Evolutionary conservation across 2,797 vertebrate species (phyloP).

Genomic region (Steatocranus sp.): DNA sequence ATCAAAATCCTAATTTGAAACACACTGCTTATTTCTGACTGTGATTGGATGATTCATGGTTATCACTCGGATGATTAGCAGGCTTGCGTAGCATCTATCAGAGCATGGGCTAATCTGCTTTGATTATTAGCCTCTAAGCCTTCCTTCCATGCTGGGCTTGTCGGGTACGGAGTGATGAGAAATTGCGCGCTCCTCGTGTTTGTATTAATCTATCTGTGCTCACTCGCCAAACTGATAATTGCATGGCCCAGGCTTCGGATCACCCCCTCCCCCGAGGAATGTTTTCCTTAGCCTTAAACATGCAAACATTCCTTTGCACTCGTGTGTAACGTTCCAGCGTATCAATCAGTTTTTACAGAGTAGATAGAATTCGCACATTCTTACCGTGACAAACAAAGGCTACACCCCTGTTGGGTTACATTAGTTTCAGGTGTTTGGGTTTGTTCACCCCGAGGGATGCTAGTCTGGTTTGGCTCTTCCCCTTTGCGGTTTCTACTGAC

Average conservation of each 20-base stretch:
- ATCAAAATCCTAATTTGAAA: conserved; percentile 53
- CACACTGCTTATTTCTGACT: conserved; percentile 46
- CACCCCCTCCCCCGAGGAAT: not conserved
- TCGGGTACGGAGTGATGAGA: conserved; percentile 50
- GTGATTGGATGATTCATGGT: conserved; percentile 65
- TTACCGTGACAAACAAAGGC: not conserved
- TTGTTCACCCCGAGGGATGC: not conserved
- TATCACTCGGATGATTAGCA: conserved; percentile 65
- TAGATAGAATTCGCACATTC: not conserved
- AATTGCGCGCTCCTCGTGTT: conserved; percentile 55
- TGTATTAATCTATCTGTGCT: conserved; percentile 59
- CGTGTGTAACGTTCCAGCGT: not conserved
- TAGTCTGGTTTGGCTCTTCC: not conserved
- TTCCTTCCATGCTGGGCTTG: conserved; percentile 56
- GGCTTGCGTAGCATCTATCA: conserved; percentile 56
- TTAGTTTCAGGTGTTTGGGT: conserved; percentile 27
- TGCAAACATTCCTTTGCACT: conserved; percentile 8
- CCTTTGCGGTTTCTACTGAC: not conserved
- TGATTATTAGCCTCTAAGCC: conserved; percentile 74
- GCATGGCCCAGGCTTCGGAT: conserved; percentile 6
- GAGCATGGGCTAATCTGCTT: conserved; percentile 63
- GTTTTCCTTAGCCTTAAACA: not conserved
- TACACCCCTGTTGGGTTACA: not conserved
- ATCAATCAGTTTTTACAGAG: not conserved
- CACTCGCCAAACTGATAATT: conserved; percentile 66